phyloP scores from a whole-genome alignment of 1,140 invertebrate species.

The Heliconius hewitsoni region DNA sequence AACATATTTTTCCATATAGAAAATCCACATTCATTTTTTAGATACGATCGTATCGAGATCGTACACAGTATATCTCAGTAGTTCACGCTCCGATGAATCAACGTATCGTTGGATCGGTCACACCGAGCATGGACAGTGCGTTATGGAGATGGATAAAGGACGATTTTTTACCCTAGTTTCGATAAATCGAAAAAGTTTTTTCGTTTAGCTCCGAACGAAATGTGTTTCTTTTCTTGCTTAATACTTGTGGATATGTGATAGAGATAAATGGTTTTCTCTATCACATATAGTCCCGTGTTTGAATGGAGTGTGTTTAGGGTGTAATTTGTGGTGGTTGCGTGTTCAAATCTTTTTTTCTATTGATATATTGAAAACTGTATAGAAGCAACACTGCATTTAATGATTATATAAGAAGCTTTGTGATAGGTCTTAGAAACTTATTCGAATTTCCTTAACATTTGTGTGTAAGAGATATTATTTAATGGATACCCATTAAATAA shows the following conservation, averaged over 20 bases:
- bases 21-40: background rate
- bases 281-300: background rate
- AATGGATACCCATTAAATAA: too few species aligned
- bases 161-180: background rate
- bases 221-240: background rate
- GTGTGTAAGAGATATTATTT: too few species aligned
- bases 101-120: slow-evolving; percentile 11
- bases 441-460: too few species aligned
- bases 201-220: background rate
- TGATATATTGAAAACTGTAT: too few species aligned
- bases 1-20: background rate
- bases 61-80: background rate
- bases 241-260: background rate
- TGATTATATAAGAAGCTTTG: too few species aligned
- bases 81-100: background rate
- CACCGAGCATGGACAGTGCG: background rate
- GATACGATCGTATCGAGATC: background rate
- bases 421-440: too few species aligned
- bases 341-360: background rate
- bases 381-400: too few species aligned
- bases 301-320: background rate
- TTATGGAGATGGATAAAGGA: slow-evolving; percentile 13
- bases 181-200: slow-evolving; percentile 11
- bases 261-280: background rate
- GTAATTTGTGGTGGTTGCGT: background rate